Percentiles rank a stretch among this genome's conserved stretches.
Conservation (phyloP, 2,797 vertebrate genomes). For the Hylomyscus alleni region DNA sequence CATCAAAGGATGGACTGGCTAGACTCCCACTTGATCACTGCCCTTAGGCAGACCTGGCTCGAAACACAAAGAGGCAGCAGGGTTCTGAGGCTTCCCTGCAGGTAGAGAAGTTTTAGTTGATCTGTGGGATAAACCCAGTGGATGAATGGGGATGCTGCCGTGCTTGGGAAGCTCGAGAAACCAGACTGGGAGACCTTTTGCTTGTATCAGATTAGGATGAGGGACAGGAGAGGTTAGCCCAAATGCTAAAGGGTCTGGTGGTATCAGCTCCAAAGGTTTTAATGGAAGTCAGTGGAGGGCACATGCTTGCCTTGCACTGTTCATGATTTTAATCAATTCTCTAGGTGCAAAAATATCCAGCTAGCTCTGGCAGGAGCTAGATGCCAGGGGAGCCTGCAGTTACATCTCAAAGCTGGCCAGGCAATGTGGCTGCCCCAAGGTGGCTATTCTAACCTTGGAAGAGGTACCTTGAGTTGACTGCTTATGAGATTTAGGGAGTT, state of each 20-base stretch:
- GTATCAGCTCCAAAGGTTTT: neutral
- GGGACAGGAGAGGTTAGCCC: neutral
- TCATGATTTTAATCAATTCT: neutral
- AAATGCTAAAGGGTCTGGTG: neutral
- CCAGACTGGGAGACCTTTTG: neutral
- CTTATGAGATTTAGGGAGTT: neutral
- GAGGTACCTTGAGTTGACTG: neutral
- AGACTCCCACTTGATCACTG: conserved; percentile 25
- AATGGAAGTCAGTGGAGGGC: neutral
- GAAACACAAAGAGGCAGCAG: neutral
- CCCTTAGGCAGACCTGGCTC: neutral
- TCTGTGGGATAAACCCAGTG: neutral
- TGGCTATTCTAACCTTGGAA: neutral
- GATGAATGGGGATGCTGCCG: neutral
- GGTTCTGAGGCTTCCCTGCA: neutral
- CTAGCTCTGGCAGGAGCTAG: neutral
- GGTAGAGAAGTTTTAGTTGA: conserved; percentile 4
- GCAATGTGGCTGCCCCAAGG: neutral
- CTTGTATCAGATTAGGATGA: neutral
- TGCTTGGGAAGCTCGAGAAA: neutral
- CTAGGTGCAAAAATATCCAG: neutral
- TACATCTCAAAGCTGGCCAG: neutral
- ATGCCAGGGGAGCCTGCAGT: neutral
- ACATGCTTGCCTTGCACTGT: neutral
- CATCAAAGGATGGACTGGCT: neutral